These are phyloP conservation scores for Daktulosphaira vitifoliae DNA, from an alignment of 1,140 invertebrate genomes.

Conservation along the genomic window DNA sequence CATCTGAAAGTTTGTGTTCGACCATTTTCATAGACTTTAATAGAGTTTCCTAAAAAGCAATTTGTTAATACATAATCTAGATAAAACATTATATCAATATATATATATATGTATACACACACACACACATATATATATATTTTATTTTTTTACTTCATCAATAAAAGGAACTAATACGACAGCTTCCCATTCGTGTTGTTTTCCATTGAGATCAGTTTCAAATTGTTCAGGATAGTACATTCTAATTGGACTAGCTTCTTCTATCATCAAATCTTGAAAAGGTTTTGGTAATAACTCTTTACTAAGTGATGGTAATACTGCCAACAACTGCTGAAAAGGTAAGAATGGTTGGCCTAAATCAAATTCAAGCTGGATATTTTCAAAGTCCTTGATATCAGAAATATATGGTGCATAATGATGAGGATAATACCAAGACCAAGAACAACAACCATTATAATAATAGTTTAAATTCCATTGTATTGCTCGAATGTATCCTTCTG, in stretches of 20 bases:
- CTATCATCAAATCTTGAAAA: conserved; percentile 75
- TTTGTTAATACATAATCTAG: background rate
- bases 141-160: conserved; percentile 58
- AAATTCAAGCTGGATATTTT: conserved; percentile 63
- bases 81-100: background rate
- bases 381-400: conserved; percentile 81
- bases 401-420: conserved; percentile 94
- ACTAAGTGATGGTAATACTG: conserved; percentile 75
- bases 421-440: conserved; percentile 97
- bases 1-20: conserved; percentile 55
- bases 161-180: conserved; percentile 96
- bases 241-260: conserved; percentile 70
- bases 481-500: conserved; percentile 77
- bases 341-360: conserved; percentile 79
- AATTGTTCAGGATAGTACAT: conserved; percentile 88
- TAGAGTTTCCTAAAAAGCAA: conserved; percentile 50
- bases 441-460: conserved; percentile 91
- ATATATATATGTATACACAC: background rate
- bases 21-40: conserved; percentile 67
- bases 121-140: background rate
- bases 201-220: conserved; percentile 84
- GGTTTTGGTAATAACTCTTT: conserved; percentile 67
- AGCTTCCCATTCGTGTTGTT: conserved; percentile 94
- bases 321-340: conserved; percentile 90
- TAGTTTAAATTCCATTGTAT: conserved; percentile 96